These are phyloP conservation scores for Rhamnusium bicolor DNA, from an alignment of 2,888 invertebrate genomes.

Conservation along the genomic window DNA sequence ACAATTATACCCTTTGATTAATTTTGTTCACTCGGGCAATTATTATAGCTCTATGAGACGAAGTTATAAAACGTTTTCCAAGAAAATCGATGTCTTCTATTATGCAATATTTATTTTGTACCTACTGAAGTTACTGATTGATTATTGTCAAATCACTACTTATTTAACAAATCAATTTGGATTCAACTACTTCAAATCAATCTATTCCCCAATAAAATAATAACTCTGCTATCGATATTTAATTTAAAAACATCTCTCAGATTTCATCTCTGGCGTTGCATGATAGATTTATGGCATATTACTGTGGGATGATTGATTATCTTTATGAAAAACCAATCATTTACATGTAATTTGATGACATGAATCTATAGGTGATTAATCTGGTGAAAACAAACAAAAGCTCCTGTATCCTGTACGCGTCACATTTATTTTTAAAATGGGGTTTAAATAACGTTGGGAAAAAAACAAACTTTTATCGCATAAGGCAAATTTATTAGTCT, in stretches of 20 bases:
- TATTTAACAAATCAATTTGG: neutral
- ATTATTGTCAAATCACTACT: no score
- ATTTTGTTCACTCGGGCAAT: no score
- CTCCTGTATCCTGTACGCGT: conserved; percentile 2
- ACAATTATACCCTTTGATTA: no score
- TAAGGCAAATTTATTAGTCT: neutral
- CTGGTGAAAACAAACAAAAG: conserved; percentile 42
- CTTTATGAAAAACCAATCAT: conserved; percentile 50
- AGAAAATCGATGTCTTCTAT: no score
- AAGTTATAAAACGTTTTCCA: no score
- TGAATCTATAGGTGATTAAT: conserved; percentile 46
- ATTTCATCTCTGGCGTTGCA: neutral
- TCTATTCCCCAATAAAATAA: conserved; percentile 9
- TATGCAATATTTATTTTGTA: no score
- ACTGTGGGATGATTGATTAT: conserved; percentile 49
- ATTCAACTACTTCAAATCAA: neutral
- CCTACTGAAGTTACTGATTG: no score
- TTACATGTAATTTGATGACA: conserved; percentile 45
- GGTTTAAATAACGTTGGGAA: conserved; percentile 2
- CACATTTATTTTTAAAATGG: conserved; percentile 17
- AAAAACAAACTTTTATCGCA: neutral
- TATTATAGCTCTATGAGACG: no score
- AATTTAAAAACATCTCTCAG: conserved; percentile 18
- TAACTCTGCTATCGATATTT: neutral
- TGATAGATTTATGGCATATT: conserved; percentile 40